Percentiles rank a stretch among this genome's conserved stretches.
Evolutionary conservation across 2,888 invertebrate genomes (phyloP).

Genomic region (Boloria euphrosyne): DNA sequence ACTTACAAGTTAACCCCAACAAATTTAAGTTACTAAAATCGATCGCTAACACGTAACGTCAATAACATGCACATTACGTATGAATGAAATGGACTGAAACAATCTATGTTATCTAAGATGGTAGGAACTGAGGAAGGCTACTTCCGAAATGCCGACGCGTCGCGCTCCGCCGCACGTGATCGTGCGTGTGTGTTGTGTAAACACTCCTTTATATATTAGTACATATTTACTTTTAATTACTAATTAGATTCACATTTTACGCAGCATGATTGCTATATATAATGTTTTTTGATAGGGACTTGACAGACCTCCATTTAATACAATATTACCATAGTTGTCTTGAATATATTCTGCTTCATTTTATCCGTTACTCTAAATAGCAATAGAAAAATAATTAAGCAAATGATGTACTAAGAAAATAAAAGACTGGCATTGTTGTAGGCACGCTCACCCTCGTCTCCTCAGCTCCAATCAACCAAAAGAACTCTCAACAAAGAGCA

Average conservation of each 20-base stretch:
- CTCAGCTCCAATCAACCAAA: constrained; percentile 58
- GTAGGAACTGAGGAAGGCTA: constrained; percentile 32
- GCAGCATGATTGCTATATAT: not conserved
- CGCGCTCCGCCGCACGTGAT: constrained; percentile 4
- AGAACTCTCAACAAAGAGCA: constrained; percentile 50
- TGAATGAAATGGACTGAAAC: constrained; percentile 27
- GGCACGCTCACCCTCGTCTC: constrained; percentile 57
- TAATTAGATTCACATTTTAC: not conserved
- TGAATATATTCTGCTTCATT: too few relatives aligned
- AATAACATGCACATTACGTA: constrained; percentile 16
- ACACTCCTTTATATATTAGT: not conserved
- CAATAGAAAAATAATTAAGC: not conserved
- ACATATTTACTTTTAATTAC: too few relatives aligned
- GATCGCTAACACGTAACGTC: constrained; percentile 3
- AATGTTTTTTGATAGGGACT: too few relatives aligned
- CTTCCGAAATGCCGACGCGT: constrained; percentile 27
- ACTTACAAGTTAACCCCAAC: not conserved
- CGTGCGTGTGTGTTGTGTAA: constrained; percentile 16
- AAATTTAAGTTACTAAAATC: constrained; percentile 3
- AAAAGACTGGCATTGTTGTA: constrained; percentile 41
- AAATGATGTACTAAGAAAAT: not conserved
- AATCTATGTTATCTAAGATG: constrained; percentile 19
- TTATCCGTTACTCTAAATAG: too few relatives aligned
- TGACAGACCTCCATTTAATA: too few relatives aligned
- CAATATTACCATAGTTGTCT: too few relatives aligned